A percentile compares a stretch with the other conserved stretches of the same genome.
Evolutionary conservation across 2,888 invertebrate species (phyloP).

Genomic region (Hymenopus coronatus): DNA sequence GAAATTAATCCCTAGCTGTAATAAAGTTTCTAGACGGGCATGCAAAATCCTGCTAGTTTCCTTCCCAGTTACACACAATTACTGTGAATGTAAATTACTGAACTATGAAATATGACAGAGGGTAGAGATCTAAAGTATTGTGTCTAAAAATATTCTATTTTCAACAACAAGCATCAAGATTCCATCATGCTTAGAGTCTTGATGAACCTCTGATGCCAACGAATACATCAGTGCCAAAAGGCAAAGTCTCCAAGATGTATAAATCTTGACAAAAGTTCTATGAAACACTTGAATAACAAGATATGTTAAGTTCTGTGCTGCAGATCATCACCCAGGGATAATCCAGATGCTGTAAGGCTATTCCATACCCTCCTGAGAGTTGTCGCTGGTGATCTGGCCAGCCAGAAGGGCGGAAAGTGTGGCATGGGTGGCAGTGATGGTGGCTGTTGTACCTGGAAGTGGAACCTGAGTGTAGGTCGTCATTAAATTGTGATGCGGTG

Average conservation of each 20-base stretch:
- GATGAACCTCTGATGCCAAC: neutral
- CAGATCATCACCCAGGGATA: neutral
- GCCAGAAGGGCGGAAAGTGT: conserved; percentile 21
- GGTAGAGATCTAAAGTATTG: neutral
- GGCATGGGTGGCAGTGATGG: conserved; percentile 2
- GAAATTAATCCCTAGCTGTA: too few relatives aligned
- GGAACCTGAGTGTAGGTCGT: conserved; percentile 11
- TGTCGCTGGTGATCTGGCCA: conserved; percentile 18
- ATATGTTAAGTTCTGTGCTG: neutral
- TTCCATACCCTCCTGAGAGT: conserved; percentile 23
- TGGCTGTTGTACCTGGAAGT: neutral
- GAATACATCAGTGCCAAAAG: neutral
- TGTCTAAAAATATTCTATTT: neutral
- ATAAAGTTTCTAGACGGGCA: too few relatives aligned
- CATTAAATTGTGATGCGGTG: conserved; percentile 17
- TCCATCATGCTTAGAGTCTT: neutral
- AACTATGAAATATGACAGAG: neutral
- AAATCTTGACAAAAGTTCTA: neutral
- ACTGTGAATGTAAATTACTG: neutral
- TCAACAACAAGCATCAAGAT: neutral
- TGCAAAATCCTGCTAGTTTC: too few relatives aligned
- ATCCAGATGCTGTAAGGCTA: neutral
- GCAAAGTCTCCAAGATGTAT: neutral
- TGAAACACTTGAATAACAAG: neutral
- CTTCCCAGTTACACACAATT: too few relatives aligned